These are phyloP conservation scores for Lasioglossum calceatum DNA, from an alignment of 2,888 invertebrate species.

Conservation along the genomic window DNA sequence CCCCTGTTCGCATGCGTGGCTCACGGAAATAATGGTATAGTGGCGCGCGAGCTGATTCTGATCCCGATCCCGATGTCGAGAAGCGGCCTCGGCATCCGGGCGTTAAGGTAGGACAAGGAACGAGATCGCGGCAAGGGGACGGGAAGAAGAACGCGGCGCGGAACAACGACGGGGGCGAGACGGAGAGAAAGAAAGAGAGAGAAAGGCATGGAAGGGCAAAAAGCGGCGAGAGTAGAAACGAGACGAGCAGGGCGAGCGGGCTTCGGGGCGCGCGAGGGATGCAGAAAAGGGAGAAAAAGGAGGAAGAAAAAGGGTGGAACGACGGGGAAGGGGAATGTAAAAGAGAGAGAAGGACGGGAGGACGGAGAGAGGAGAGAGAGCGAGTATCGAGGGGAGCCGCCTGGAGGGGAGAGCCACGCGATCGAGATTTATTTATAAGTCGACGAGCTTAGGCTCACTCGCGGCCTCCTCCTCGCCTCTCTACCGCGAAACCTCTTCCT, in stretches of 20 bases:
- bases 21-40: constrained; percentile 52
- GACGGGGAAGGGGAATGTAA: background rate
- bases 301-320: constrained; percentile 3
- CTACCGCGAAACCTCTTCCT: constrained; percentile 41
- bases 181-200: background rate
- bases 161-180: background rate
- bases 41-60: constrained; percentile 9
- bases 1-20: constrained; percentile 28
- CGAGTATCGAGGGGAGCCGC: constrained; percentile 64
- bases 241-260: background rate
- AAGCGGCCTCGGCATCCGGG: constrained; percentile 52
- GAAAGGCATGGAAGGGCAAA: constrained; percentile 23
- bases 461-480: constrained; percentile 47
- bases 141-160: background rate
- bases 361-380: constrained; percentile 30
- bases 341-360: constrained; percentile 13
- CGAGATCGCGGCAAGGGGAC: constrained; percentile 1
- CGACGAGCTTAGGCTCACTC: constrained; percentile 73
- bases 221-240: background rate
- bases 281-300: constrained; percentile 1
- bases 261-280: background rate
- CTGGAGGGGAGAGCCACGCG: constrained; percentile 84
- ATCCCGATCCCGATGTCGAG: constrained; percentile 43
- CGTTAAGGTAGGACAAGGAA: constrained; percentile 63
- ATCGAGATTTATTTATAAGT: constrained; percentile 85